phyloP scores from a whole-genome alignment of 2,113 vertebrate species.

The Rhizomys pruinosus region DNA sequence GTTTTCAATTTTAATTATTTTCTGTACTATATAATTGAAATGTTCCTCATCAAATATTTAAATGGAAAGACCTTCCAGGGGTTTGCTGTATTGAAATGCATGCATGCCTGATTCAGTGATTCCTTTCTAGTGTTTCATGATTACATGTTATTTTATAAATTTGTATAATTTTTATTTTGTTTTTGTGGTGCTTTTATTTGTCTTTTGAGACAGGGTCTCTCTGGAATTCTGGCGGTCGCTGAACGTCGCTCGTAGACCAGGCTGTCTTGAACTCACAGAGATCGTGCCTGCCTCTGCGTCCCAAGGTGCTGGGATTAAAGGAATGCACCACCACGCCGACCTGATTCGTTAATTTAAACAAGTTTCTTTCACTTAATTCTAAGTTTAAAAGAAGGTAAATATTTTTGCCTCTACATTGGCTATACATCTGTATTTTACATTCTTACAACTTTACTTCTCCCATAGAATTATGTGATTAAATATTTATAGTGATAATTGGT shows the following conservation, averaged over 20 bases:
- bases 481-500: background rate
- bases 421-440: background rate
- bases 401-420: background rate
- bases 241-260: no score
- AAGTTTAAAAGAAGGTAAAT: background rate
- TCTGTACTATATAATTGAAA: background rate
- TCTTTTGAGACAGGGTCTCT: no score
- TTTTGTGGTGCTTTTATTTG: no score
- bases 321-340: no score
- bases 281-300: no score
- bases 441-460: background rate
- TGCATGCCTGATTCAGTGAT: background rate
- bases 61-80: background rate
- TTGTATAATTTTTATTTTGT: no score
- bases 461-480: constrained; percentile 8
- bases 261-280: no score
- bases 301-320: no score
- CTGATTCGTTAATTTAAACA: background rate
- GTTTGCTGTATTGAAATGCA: background rate
- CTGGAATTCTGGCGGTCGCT: no score
- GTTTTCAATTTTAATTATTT: background rate
- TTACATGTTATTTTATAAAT: no score
- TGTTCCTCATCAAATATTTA: background rate
- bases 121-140: background rate
- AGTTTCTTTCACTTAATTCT: constrained; percentile 9